Percentiles rank a stretch among this genome's conserved stretches.
Conservation (phyloP, 2,797 vertebrate species). For the Gobio occitaniae region DNA sequence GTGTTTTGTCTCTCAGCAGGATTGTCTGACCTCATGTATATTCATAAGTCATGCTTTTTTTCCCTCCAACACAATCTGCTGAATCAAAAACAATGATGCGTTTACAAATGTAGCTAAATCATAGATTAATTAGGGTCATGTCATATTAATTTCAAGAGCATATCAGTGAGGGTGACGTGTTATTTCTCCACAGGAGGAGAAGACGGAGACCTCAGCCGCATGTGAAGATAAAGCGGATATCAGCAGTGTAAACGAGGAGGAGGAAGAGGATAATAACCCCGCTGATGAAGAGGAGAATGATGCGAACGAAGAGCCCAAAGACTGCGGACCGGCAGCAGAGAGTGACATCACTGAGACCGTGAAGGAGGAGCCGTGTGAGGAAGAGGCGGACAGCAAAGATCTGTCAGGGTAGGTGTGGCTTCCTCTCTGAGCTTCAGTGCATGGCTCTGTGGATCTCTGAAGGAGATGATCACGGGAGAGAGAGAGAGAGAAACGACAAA, state of each 20-base stretch:
- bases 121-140: not conserved
- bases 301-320: slow-evolving; percentile 64
- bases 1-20: slow-evolving; percentile 24
- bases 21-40: slow-evolving; percentile 22
- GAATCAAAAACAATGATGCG: not conserved
- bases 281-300: slow-evolving; percentile 58
- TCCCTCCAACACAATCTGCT: not conserved
- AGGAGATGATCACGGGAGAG: slow-evolving; percentile 10
- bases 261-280: slow-evolving; percentile 51
- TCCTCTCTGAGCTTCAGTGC: not conserved
- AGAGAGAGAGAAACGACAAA: slow-evolving; percentile 2
- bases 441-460: slow-evolving; percentile 35
- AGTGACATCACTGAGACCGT: slow-evolving; percentile 59
- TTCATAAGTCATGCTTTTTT: slow-evolving; percentile 26
- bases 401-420: slow-evolving; percentile 79
- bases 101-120: slow-evolving; percentile 17
- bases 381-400: slow-evolving; percentile 73
- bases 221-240: slow-evolving; percentile 66
- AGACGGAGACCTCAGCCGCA: slow-evolving; percentile 54
- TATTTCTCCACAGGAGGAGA: slow-evolving; percentile 73
- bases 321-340: slow-evolving; percentile 62
- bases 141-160: not conserved
- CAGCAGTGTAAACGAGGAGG: slow-evolving; percentile 58
- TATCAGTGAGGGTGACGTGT: not conserved
- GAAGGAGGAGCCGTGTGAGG: slow-evolving; percentile 71